Conservation (phyloP, 2,113 vertebrate genomes). For the Aramus guarauna region DNA sequence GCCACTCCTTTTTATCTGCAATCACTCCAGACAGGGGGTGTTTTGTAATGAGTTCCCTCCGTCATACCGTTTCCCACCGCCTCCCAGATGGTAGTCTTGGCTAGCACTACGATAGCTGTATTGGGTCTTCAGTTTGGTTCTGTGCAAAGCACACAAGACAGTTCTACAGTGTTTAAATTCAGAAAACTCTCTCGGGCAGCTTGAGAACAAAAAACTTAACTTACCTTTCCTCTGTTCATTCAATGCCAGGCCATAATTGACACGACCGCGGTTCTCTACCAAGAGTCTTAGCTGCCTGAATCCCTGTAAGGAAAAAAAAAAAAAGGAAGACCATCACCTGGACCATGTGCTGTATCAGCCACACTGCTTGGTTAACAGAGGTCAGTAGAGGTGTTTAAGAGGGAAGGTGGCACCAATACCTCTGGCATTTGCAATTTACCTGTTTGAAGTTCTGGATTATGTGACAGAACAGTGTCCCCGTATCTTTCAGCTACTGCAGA, state of each 20-base stretch:
- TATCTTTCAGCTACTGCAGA: not conserved
- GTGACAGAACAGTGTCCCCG: not conserved
- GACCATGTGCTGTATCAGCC: not conserved
- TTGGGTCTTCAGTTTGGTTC: not conserved
- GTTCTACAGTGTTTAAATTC: not conserved
- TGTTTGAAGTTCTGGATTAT: not conserved
- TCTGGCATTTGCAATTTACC: not conserved
- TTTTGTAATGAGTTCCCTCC: not conserved
- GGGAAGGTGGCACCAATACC: not conserved
- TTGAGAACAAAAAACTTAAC: not conserved
- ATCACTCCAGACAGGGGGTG: not conserved
- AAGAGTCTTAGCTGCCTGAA: slow-evolving; percentile 82
- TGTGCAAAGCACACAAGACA: not conserved
- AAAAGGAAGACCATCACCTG: not conserved
- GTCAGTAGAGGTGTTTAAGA: not conserved
- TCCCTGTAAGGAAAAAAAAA: slow-evolving; percentile 68
- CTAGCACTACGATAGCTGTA: not conserved
- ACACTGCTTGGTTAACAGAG: not conserved
- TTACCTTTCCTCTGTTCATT: slow-evolving; percentile 92
- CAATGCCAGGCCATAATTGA: slow-evolving; percentile 81
- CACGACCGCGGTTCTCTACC: slow-evolving; percentile 92
- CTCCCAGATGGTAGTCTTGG: not conserved
- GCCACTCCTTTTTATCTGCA: not conserved
- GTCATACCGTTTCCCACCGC: not conserved
- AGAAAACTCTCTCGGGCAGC: not conserved